Conservation (phyloP, 2,888 invertebrate genomes). For the Drosophila gaucha region DNA sequence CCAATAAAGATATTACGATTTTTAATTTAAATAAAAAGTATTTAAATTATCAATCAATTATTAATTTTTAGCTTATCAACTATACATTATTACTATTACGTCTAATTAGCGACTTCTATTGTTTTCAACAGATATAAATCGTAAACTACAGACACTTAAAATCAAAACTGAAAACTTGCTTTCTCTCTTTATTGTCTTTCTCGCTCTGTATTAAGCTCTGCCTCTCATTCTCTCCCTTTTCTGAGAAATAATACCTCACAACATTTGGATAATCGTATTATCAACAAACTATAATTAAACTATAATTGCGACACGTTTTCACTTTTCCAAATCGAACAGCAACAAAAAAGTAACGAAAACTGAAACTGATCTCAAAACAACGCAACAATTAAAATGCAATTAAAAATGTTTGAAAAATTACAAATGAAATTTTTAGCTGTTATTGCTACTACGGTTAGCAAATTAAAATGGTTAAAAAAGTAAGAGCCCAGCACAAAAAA, state of each 20-base stretch:
- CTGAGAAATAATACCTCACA: conserved; percentile 3
- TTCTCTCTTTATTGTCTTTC: neutral
- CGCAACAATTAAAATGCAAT: conserved; percentile 67
- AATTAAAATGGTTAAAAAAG: conserved; percentile 40
- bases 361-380: conserved; percentile 38
- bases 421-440: conserved; percentile 15
- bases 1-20: no score
- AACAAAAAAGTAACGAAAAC: conserved; percentile 26
- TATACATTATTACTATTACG: no score
- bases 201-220: neutral
- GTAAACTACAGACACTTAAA: no score
- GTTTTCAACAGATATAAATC: no score
- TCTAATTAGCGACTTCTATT: no score
- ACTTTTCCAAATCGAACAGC: conserved; percentile 58
- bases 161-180: no score
- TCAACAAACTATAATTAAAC: conserved; percentile 54
- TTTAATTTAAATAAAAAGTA: no score
- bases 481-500: conserved; percentile 28
- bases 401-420: conserved; percentile 57
- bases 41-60: no score
- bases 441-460: conserved; percentile 35
- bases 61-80: no score
- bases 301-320: conserved; percentile 65
- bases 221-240: neutral
- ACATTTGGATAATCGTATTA: conserved; percentile 61